These are phyloP conservation scores for Puma concolor DNA, from an alignment of 2,113 vertebrate genomes.

Conservation along the genomic window DNA sequence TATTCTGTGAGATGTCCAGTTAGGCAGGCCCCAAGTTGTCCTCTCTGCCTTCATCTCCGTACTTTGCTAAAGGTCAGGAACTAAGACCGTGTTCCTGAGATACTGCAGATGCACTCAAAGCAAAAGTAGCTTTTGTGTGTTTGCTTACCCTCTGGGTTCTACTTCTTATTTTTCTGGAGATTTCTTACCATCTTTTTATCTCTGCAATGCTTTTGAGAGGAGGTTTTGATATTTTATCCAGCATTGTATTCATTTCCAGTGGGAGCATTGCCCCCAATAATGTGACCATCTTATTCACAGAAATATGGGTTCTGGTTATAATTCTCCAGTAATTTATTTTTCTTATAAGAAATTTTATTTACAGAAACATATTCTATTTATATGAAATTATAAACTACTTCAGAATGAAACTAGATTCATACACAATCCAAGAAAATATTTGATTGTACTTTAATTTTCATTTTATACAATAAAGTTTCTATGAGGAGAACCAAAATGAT, in stretches of 20 bases:
- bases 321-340: background rate
- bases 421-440: background rate
- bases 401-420: background rate
- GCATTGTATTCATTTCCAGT: background rate
- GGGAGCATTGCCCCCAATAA: background rate
- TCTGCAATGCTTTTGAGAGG: background rate
- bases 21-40: background rate
- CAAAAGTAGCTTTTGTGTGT: background rate
- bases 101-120: background rate
- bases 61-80: background rate
- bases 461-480: background rate
- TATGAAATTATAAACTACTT: background rate
- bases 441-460: background rate
- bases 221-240: background rate
- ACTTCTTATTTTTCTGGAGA: background rate
- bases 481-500: background rate
- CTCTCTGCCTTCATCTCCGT: background rate
- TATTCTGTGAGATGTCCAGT: background rate
- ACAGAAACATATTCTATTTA: background rate
- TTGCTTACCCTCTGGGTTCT: background rate
- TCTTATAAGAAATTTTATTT: background rate
- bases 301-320: background rate
- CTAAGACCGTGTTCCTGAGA: background rate
- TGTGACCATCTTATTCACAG: background rate
- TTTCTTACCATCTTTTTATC: background rate